Evolutionary conservation across 2,797 vertebrate genomes (phyloP).

Genomic region (Nannoperca obscura): DNA sequence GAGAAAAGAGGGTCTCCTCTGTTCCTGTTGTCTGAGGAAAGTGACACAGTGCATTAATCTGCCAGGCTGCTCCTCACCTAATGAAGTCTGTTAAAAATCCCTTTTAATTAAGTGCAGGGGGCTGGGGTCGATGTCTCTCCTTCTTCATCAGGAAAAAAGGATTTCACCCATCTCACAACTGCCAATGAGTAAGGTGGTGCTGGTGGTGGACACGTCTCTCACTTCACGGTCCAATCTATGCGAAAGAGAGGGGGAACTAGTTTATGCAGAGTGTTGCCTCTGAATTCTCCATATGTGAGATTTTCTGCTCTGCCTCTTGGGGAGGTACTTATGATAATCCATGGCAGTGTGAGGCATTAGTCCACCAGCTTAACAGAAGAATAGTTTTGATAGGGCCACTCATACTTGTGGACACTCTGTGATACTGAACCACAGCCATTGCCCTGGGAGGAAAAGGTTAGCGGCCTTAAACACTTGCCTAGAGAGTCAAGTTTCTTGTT

Average conservation of each 20-base stretch:
- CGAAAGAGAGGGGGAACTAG: slow-evolving; percentile 42
- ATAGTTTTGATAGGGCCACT: slow-evolving; percentile 60
- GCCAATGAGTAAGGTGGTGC: slow-evolving; percentile 75
- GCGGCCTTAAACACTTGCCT: slow-evolving; percentile 36
- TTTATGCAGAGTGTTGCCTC: slow-evolving; percentile 66
- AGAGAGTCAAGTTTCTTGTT: slow-evolving; percentile 40
- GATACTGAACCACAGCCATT: slow-evolving; percentile 51
- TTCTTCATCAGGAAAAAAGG: slow-evolving; percentile 82
- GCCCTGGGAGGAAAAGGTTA: slow-evolving; percentile 54
- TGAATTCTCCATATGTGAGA: slow-evolving; percentile 61
- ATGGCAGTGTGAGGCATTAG: slow-evolving; percentile 71
- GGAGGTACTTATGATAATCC: slow-evolving; percentile 77
- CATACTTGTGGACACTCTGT: slow-evolving; percentile 38
- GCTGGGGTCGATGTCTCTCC: slow-evolving; percentile 81
- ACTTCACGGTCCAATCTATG: slow-evolving; percentile 70
- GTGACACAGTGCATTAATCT: slow-evolving; percentile 84
- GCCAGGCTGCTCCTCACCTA: slow-evolving; percentile 78
- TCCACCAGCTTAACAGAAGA: slow-evolving; percentile 66
- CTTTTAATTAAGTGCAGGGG: slow-evolving; percentile 86
- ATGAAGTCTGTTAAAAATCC: slow-evolving; percentile 88
- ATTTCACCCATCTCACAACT: slow-evolving; percentile 73
- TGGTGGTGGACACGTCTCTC: slow-evolving; percentile 69
- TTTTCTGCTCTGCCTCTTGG: slow-evolving; percentile 69
- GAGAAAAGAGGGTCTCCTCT: slow-evolving; percentile 73
- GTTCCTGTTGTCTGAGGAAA: slow-evolving; percentile 75